Evolutionary conservation across 1,140 invertebrate genomes (phyloP).

Genomic region (Pemphigus obesinymphae): DNA sequence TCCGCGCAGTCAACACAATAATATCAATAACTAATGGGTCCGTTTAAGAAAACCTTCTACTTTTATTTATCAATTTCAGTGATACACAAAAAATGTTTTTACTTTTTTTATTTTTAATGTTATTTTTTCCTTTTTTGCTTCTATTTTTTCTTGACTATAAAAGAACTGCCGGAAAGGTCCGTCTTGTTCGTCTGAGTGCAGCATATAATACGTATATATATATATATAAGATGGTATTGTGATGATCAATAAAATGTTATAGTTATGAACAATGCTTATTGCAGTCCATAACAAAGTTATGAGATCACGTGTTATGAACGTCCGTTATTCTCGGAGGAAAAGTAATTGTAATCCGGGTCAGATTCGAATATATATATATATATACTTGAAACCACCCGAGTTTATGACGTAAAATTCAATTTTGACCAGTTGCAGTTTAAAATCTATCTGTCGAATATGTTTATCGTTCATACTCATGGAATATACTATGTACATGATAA

Average conservation of each 20-base stretch:
- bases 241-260: slow-evolving; percentile 15
- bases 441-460: background rate
- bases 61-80: background rate
- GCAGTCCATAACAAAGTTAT: slow-evolving; percentile 16
- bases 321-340: background rate
- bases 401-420: slow-evolving; percentile 2
- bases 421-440: background rate
- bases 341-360: slow-evolving; percentile 8
- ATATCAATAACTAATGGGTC: background rate
- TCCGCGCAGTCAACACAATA: background rate
- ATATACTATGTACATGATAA: too few species aligned
- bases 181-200: background rate
- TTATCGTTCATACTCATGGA: too few species aligned
- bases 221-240: background rate
- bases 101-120: too few species aligned
- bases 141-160: background rate
- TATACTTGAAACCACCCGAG: background rate
- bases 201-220: background rate
- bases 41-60: background rate
- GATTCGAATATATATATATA: too few species aligned
- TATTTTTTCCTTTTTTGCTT: too few species aligned
- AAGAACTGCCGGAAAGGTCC: background rate
- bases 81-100: background rate
- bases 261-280: slow-evolving; percentile 1
- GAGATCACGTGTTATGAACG: slow-evolving; percentile 1